Evolutionary conservation across 2,888 invertebrate genomes (phyloP).

Genomic region (Stictocephala bisonia): DNA sequence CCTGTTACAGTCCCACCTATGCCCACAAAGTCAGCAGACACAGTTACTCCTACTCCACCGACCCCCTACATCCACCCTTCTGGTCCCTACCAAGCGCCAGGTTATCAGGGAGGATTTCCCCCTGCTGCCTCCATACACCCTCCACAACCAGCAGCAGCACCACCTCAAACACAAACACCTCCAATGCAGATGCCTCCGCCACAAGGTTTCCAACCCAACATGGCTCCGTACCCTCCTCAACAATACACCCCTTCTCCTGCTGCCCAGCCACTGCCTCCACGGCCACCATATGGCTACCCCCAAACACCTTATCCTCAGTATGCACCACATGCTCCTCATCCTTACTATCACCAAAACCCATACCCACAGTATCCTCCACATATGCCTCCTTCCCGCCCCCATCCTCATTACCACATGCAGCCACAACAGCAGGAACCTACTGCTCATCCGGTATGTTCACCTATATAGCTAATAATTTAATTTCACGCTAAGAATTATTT

Average conservation of each 20-base stretch:
- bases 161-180: slow-evolving; percentile 47
- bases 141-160: slow-evolving; percentile 50
- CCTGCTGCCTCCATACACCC: slow-evolving; percentile 57
- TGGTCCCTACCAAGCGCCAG: slow-evolving; percentile 46
- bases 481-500: neutral
- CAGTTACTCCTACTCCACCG: slow-evolving; percentile 43
- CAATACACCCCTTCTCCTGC: slow-evolving; percentile 63
- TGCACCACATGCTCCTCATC: slow-evolving; percentile 67
- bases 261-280: slow-evolving; percentile 66
- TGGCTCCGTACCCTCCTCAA: slow-evolving; percentile 69
- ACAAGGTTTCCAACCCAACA: slow-evolving; percentile 60
- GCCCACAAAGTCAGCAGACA: slow-evolving; percentile 48
- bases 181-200: slow-evolving; percentile 47
- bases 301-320: slow-evolving; percentile 69
- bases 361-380: slow-evolving; percentile 49
- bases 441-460: slow-evolving; percentile 42
- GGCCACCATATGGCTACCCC: slow-evolving; percentile 69
- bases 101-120: slow-evolving; percentile 29
- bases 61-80: slow-evolving; percentile 46
- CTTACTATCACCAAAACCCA: slow-evolving; percentile 53
- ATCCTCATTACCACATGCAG: slow-evolving; percentile 49
- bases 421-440: slow-evolving; percentile 42
- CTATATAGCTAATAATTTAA: neutral
- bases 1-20: slow-evolving; percentile 43
- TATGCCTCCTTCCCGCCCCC: slow-evolving; percentile 45